These are phyloP conservation scores for Lasioglossum vierecki DNA, from an alignment of 2,888 invertebrate genomes.

Conservation along the genomic window DNA sequence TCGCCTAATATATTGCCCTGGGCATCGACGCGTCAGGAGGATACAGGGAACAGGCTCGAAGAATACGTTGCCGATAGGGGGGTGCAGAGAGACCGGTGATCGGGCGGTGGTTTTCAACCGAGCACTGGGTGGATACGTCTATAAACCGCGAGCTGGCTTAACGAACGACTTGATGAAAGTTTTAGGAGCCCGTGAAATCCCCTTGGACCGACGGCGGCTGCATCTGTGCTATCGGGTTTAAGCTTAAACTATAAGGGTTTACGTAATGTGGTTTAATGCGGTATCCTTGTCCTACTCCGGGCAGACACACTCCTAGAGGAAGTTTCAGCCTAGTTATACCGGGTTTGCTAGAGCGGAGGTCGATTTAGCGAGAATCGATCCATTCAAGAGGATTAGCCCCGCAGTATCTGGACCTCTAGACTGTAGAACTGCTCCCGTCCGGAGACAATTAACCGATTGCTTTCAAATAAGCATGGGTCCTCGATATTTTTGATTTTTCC, in stretches of 20 bases:
- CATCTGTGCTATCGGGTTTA: slow-evolving; percentile 66
- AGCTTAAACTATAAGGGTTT: slow-evolving; percentile 72
- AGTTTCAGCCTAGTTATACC: slow-evolving; percentile 63
- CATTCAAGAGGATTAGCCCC: slow-evolving; percentile 59
- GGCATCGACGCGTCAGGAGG: not conserved
- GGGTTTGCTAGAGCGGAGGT: slow-evolving; percentile 35
- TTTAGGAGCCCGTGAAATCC: slow-evolving; percentile 64
- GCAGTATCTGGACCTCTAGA: slow-evolving; percentile 19
- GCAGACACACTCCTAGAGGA: slow-evolving; percentile 51
- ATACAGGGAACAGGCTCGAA: slow-evolving; percentile 8
- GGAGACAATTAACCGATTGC: slow-evolving; percentile 32
- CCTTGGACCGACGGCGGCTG: slow-evolving; percentile 48
- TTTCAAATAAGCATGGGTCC: not conserved
- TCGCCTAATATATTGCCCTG: slow-evolving; percentile 20
- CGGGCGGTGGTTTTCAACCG: slow-evolving; percentile 31
- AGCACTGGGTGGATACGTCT: slow-evolving; percentile 43
- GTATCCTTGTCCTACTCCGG: slow-evolving; percentile 67
- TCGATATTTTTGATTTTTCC: too few species aligned
- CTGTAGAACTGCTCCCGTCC: not conserved
- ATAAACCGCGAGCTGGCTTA: slow-evolving; percentile 66
- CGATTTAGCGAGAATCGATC: slow-evolving; percentile 68
- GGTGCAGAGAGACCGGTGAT: slow-evolving; percentile 5
- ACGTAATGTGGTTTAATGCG: slow-evolving; percentile 73
- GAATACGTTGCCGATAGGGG: slow-evolving; percentile 17
- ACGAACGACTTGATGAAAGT: slow-evolving; percentile 72